Evolutionary conservation across 2,888 invertebrate species (phyloP), one percentile per base, ranked within the genome.

Genomic region (Tachina grossa): DNA sequence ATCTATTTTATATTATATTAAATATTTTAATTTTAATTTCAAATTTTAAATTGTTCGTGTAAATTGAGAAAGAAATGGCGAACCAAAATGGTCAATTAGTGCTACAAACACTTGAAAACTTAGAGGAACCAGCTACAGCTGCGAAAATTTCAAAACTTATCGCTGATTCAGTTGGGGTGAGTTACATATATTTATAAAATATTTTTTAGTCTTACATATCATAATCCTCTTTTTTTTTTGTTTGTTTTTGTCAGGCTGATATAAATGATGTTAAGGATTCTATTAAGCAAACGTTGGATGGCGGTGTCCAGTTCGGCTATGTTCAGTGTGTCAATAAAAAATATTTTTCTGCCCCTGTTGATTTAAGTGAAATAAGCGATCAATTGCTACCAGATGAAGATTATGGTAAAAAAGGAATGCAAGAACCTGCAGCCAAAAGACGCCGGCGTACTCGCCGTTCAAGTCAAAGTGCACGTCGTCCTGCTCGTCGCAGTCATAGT

Each of bases 61-160:
- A 59, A 47, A 14, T 14, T 16, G 6, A 45, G 66, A 66, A 9
- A 45, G 65, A 66, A 68, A 88, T 86, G 88, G 19, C 68, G 11
- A 87, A 88, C 31, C 86, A 87, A 81, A 87, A 87, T 49, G 88
- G 88, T 13, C 82, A 83, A 49, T 57, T 88, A 14, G 69, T 88
- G 22, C 41, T 88, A 10, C 74, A 85, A 61, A 85, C 83, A 0
- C 55, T 88, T n/a, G 51, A 84, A 65, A 69, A 76, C 31, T 74
- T 86, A 3, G 83, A 87, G 1, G 80, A 83, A 61, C 88, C 88
- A 2, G 61, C 80, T 10, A 87, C 88, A 2, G 31, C 81, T 6
- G 57, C 66, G 4, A 77, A 49, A 57, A 86, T 88, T 13, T 76
- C 85, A 1, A 86, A 85, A 16, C 61, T 80, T 9, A 80, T 87